Base-by-base conservation (phyloP, 2,113 vertebrate species). In the Guaruba guarouba region DNA sequence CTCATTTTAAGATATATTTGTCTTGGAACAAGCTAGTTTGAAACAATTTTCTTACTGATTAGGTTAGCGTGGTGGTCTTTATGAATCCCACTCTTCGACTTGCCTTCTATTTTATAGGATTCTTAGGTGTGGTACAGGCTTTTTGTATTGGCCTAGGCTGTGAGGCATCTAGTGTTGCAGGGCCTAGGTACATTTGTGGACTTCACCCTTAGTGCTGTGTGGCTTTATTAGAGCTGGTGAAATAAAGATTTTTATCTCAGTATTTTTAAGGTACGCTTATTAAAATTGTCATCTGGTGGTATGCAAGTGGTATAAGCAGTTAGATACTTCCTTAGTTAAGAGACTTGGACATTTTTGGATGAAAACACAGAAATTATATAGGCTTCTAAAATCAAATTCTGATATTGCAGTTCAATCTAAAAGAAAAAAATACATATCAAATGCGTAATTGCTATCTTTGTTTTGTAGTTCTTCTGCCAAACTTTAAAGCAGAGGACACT, bases 381-480 rank as follows among this genome's bases (percentile, higher is more conserved):
- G 33, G 33, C 10, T 83, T 83, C 6, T 94, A n/a, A 67, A 78
- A 79, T 86, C 22, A 79, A 35, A 67, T 73, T 93, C 18, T 76
- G 39, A 41, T 69, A 48, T 24, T 88, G 24, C 33, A 76, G 9
- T 82, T 90, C 54, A 70, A 27, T 46, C 20, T 7, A 54, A 68
- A 79, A 71, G 39, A 57, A 46, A 13, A 41, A 67, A 67, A 62
- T 81, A 14, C 1, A 0, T 86, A 27, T 70, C 54, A 88, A 85
- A 49, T 44, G 5, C n/a, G 4, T 92, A 90, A 92, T 19, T 35
- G 41, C 23, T 81, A 31, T 71, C 31, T 96, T 80, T 97, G 15
- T 80, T 85, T 92, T 92, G 27, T 95, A 99, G 99, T 98, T 94
- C 95, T 99, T 95, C 95, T 99, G 54, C 99, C 99, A 22, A 93